These are phyloP conservation scores for Mycetomoellerius zeteki DNA, from an alignment of 1,140 invertebrate species.

Conservation along the genomic window DNA sequence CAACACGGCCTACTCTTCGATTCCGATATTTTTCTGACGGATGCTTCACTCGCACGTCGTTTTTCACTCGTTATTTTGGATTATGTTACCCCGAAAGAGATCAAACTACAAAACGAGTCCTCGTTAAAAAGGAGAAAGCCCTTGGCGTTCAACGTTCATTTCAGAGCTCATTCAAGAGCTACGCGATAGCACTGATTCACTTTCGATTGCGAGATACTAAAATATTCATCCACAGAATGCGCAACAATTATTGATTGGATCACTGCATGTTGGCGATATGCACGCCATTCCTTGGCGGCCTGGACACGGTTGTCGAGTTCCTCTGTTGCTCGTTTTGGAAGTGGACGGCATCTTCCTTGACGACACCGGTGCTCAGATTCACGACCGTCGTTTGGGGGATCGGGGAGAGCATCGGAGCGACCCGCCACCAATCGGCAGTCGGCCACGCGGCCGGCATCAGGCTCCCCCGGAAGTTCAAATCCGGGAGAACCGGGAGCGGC, in stretches of 20 bases:
- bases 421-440: constrained; percentile 85
- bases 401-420: constrained; percentile 83
- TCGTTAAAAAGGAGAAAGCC: neutral
- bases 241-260: constrained; percentile 10
- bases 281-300: constrained; percentile 62
- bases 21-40: neutral
- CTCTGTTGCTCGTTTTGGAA: constrained; percentile 72
- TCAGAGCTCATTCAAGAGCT: neutral
- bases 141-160: neutral
- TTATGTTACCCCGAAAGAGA: neutral
- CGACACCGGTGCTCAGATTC: constrained; percentile 69
- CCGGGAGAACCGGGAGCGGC: constrained; percentile 93
- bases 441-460: constrained; percentile 81
- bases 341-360: constrained; percentile 72
- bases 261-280: constrained; percentile 72
- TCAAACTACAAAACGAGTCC: constrained; percentile 1
- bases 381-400: constrained; percentile 79
- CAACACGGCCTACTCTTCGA: constrained; percentile 4
- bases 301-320: constrained; percentile 48
- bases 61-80: neutral
- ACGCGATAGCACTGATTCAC: neutral
- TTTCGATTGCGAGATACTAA: neutral
- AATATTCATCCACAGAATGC: neutral
- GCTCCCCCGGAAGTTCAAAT: constrained; percentile 86
- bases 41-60: neutral